Base-by-base conservation (phyloP, 2,888 invertebrate genomes). In the Galerucella pusilla region DNA sequence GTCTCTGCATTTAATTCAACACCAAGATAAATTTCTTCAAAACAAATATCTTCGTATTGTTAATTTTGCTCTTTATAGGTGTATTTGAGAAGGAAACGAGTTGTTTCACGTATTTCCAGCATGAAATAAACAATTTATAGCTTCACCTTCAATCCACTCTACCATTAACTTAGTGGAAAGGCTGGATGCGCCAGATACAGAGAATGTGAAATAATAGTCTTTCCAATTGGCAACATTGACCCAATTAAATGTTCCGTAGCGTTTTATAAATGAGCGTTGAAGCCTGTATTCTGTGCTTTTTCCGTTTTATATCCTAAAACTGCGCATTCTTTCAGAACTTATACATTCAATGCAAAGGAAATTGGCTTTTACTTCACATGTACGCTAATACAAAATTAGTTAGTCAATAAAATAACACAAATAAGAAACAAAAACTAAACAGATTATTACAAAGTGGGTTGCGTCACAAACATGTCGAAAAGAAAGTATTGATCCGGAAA, bases 151-250 rank as follows among this genome's bases (percentile, higher is more conserved):
- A 73, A 76, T 73, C 59, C 71, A 67, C 49, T 52, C 14, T 59
- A 64, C 71, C 67, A 73, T 76, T 73, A 73, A 73, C 67, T 67
- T 64, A 60, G 61, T 67, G 71, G 60, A 76, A 67, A 73, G 71
- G 71, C 70, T 68, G 54, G 66, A 73, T 65, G 73, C 63, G 65
- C 64, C 66, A 73, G 70, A 70, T 76, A 74, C 79, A 78, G 76
- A 79, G 79, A 79, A 80, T 80, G 80, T 80, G 82, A 80, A 83
- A 82, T 80, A 83, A 82, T 80, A 78, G 80, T 67, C 79, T 77
- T 79, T 77, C 77, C 82, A 83, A 83, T 83, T 82, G 82, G 80
- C 79, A 78, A 65, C 74, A 54, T 75, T 75, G 75, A 69, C 73
- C 75, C 73, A 73, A 75, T 75, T 75, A 75, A 73, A 73, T 63